Percentiles rank a stretch among this genome's conserved stretches.
Evolutionary conservation across 2,797 vertebrate species (phyloP).

Genomic region (Prunella strophiata): DNA sequence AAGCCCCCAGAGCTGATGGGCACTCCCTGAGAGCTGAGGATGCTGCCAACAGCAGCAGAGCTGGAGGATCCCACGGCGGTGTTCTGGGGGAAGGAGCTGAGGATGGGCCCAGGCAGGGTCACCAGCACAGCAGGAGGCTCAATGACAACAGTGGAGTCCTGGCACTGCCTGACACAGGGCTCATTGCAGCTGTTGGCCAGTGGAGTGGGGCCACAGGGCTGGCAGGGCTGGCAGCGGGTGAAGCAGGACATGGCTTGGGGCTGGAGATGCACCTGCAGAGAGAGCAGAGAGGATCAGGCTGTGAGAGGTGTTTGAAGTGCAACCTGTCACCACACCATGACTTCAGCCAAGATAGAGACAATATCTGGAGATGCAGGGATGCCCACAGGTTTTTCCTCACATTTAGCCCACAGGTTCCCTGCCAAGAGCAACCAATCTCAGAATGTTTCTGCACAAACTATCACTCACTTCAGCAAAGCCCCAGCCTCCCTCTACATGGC

Average conservation of each 20-base stretch:
- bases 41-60: not conserved
- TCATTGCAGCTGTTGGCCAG: not conserved
- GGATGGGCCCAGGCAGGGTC: not conserved
- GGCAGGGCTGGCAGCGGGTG: not conserved
- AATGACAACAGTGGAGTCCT: not conserved
- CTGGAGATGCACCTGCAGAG: rapidly evolving
- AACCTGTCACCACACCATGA: no score
- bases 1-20: not conserved
- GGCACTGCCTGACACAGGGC: not conserved
- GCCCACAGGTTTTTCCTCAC: not conserved
- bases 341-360: not conserved
- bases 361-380: not conserved
- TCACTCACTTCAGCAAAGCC: not conserved
- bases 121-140: not conserved
- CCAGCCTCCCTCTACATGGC: not conserved
- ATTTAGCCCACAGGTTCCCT: not conserved
- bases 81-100: not conserved
- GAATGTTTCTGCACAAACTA: not conserved
- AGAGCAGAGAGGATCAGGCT: not conserved
- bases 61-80: not conserved
- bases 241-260: not conserved
- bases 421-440: not conserved
- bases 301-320: not conserved
- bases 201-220: not conserved
- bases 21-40: not conserved